These are phyloP conservation scores for Drosophila murphyi DNA, from an alignment of 1,140 invertebrate species.

Conservation along the genomic window DNA sequence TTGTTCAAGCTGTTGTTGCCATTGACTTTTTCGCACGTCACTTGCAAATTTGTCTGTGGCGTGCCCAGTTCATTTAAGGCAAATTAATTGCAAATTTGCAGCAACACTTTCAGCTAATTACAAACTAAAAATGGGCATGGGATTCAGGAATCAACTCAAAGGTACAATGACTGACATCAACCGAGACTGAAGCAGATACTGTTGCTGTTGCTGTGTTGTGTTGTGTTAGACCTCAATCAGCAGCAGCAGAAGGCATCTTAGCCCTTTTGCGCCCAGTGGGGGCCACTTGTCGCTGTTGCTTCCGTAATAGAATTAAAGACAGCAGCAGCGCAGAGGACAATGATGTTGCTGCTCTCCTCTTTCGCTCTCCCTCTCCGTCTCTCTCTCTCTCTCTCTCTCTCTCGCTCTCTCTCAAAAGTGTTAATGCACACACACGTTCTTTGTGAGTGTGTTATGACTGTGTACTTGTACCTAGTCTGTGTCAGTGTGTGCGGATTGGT, in stretches of 20 bases:
- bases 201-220: neutral
- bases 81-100: constrained; percentile 79
- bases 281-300: constrained; percentile 81
- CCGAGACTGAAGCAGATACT: neutral
- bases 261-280: constrained; percentile 37
- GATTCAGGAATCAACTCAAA: constrained; percentile 36
- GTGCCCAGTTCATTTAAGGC: constrained; percentile 77
- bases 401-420: constrained; percentile 61
- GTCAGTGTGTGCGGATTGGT: constrained; percentile 34
- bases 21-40: constrained; percentile 65
- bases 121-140: constrained; percentile 21
- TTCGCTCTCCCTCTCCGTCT: no score
- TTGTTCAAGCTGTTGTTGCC: constrained; percentile 57
- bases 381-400: constrained; percentile 14
- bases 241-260: constrained; percentile 56
- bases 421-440: constrained; percentile 76
- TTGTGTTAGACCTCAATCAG: constrained; percentile 57
- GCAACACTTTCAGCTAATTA: constrained; percentile 52
- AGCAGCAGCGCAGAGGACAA: constrained; percentile 15
- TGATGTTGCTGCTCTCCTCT: constrained; percentile 34
- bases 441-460: constrained; percentile 48
- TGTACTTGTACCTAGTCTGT: constrained; percentile 4
- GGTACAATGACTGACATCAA: constrained; percentile 54
- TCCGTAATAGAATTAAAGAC: constrained; percentile 78
- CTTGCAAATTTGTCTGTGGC: constrained; percentile 47